Evolutionary conservation across 1,140 invertebrate species (phyloP), one percentile per base, ranked within the genome.

Genomic region (Zelostemma sp.): DNA sequence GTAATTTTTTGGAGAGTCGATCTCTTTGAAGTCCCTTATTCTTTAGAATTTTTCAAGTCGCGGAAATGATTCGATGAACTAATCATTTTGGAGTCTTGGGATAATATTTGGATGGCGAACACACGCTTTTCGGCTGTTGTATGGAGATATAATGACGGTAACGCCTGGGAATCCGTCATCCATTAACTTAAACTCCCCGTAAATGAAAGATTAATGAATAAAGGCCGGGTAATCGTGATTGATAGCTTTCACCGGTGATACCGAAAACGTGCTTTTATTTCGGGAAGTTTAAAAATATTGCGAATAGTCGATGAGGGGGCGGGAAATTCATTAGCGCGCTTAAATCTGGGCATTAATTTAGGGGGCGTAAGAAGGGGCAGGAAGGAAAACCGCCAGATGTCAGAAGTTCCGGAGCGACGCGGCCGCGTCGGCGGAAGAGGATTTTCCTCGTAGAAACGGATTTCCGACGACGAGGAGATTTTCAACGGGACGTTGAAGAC

Each of bases 301-400:
- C 8, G 3, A 3, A 28, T 28, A 28, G 25, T 8, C n/a, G n/a
- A n/a, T n/a, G n/a, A n/a, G n/a, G n/a, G n/a, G n/a, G n/a, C 25
- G 25, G 25, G 8, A 28, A 28, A 28, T 28, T 28, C 25, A 28
- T 28, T 8, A n/a, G n/a, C n/a, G n/a, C 25, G 25, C 49, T 59
- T 40, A 67, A 67, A 72, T 72, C 51, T 45, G 50, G 57, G 63
- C 63, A 56, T 66, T 72, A 60, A 72, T 72, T 72, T 63, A 17
- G 62, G 14, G 51, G 31, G 56, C 50, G 51, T 49, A 35, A 53
- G 19, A 25, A 41, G 67, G 65, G 31, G 53, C 47, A 17, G 33
- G 15, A 43, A 51, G 57, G 61, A 59, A 72, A 67, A 72, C 59
- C 69, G 47, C 55, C 56, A 68, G 64, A 67, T 68, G 69, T 67